Percentiles rank a stretch among this genome's conserved stretches.
Evolutionary conservation across 2,888 invertebrate genomes (phyloP).

Genomic region (Trachelus iudaicus): DNA sequence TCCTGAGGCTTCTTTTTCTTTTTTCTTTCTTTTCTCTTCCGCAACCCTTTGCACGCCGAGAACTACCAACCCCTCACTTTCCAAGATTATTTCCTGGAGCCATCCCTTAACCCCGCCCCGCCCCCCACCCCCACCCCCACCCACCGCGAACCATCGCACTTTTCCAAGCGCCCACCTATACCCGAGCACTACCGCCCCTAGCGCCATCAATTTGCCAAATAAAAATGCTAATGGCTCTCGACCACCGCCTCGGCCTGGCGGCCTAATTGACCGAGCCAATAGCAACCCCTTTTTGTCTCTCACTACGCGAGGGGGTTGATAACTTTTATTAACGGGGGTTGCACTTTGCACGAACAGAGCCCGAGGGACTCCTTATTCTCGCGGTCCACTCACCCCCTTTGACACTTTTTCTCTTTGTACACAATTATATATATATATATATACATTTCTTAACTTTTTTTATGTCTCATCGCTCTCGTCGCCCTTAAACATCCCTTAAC

Average conservation of each 20-base stretch:
- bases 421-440: too few relatives aligned
- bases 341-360: neutral
- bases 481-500: too few relatives aligned
- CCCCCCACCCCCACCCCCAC: too few relatives aligned
- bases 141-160: neutral
- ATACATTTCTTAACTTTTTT: too few relatives aligned
- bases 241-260: neutral
- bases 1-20: neutral
- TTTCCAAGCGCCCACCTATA: neutral
- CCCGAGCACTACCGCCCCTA: neutral
- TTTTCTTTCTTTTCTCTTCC: neutral
- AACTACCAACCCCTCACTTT: neutral
- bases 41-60: neutral
- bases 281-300: neutral
- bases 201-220: conserved; percentile 2
- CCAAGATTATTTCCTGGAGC: neutral
- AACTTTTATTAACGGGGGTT: neutral
- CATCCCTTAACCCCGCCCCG: neutral
- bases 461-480: too few relatives aligned
- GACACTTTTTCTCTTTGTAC: too few relatives aligned
- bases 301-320: neutral
- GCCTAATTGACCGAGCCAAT: neutral
- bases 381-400: too few relatives aligned
- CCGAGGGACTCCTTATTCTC: neutral
- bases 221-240: conserved; percentile 3